Evolutionary conservation across 2,113 vertebrate genomes (phyloP).

Genomic region (Corythaeola cristata): DNA sequence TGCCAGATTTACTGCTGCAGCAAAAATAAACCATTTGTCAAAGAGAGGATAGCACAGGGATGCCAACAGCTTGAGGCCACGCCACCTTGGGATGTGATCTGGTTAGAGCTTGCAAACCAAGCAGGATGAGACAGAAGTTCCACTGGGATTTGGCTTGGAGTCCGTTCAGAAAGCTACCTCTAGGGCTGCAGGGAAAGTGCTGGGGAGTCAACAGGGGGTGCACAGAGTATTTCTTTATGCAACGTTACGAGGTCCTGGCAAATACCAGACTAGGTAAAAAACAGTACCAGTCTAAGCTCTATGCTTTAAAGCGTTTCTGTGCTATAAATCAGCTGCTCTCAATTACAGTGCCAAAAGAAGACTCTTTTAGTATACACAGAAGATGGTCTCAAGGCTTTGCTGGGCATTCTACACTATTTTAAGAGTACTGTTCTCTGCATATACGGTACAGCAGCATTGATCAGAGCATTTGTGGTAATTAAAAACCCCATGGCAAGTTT

Average conservation of each 20-base stretch:
- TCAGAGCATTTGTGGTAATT: slow-evolving; percentile 35
- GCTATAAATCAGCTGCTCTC: background rate
- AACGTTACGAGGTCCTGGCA: background rate
- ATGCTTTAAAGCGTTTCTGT: background rate
- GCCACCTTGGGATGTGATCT: background rate
- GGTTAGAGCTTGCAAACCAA: background rate
- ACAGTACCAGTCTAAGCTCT: background rate
- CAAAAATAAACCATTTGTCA: slow-evolving; percentile 55
- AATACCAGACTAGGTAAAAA: background rate
- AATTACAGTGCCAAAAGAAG: background rate
- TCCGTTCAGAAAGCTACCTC: background rate
- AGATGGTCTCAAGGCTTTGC: background rate
- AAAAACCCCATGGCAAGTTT: slow-evolving; percentile 46
- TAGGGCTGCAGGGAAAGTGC: background rate
- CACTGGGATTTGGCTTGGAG: background rate
- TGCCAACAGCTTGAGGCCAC: slow-evolving; percentile 4
- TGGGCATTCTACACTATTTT: background rate
- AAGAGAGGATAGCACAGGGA: background rate
- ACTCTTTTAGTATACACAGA: background rate
- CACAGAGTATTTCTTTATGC: background rate
- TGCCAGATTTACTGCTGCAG: slow-evolving; percentile 54
- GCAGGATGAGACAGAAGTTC: background rate
- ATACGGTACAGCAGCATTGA: background rate
- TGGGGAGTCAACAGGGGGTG: background rate
- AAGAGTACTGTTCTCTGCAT: background rate